Base-by-base conservation (phyloP, 2,797 vertebrate genomes). In the Fistularia commersonii region DNA sequence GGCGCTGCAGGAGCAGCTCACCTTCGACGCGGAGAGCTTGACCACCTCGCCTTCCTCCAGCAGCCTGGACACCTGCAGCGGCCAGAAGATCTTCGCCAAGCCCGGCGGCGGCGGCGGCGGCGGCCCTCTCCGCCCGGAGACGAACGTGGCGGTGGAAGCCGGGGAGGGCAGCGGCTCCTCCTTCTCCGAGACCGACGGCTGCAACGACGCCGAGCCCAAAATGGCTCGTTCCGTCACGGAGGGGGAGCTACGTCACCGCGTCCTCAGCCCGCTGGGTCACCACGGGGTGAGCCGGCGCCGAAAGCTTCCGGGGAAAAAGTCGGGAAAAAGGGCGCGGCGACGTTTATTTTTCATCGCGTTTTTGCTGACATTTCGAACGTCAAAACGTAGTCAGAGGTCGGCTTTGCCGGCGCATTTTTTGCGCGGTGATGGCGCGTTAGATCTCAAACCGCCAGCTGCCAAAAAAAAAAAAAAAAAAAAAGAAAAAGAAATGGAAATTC, bases 191-290 rank as follows among this genome's bases (percentile, higher is more conserved):
- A 87, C 85, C 8, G 93, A 96, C n/a, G 91, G 32, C 3, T 68
- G 65, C 45, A 43, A 51, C 2, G 86, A 92, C 11, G 91, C 93
- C 58, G 87, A 91, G 34, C 84, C 87, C 47, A 94, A 92, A 77
- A 86, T 97, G 13, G 91, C 92, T 31, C 94, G 93, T 50, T 97
- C 95, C 0, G 87, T 94, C 73, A 97, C 95, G 0, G 96, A 97
- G 31, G 93, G 93, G 51, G 95, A 95, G 75, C 92, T 98, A 79
- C 92, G 91, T 67, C 92, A 91, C 79, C 91, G 91, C 65, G 73
- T 87, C n/a, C 90, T 94, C 1, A 89, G 86, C 77, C 88, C 92
- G 0, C 81, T 93, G 57, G 91, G 82, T 84, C 74, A 77, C 36
- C 94, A 96, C 0, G 95, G 93, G 90, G 96, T 98, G 89, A 94